A percentile compares a stretch with the other conserved stretches of the same genome.
These are phyloP conservation scores for Bos javanicus DNA, from an alignment of 2,113 vertebrate genomes.

Conservation along the genomic window DNA sequence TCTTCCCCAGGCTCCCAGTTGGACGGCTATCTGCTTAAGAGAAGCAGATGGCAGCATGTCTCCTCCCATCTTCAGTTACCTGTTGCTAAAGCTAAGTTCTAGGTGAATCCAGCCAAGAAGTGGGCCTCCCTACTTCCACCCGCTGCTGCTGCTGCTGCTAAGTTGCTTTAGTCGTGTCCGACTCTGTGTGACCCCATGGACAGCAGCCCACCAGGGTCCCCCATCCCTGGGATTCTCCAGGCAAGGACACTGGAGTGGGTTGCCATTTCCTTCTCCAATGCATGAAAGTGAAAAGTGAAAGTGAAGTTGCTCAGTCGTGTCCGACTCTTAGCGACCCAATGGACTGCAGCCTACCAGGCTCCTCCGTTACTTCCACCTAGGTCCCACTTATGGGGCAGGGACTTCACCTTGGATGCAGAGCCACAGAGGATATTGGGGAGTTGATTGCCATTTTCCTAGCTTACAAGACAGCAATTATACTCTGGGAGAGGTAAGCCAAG, in stretches of 20 bases:
- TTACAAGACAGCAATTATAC: background rate
- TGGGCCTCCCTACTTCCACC: background rate
- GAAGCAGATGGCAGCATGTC: background rate
- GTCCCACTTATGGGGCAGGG: background rate
- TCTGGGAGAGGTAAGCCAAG: background rate
- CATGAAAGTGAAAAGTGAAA: too few relatives aligned
- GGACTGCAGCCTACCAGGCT: too few relatives aligned
- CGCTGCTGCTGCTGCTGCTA: too few relatives aligned
- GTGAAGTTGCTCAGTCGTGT: too few relatives aligned
- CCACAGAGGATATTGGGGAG: background rate
- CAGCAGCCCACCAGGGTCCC: too few relatives aligned
- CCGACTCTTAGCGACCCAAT: rapidly evolving
- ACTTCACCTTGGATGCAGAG: background rate
- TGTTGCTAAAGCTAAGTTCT: background rate
- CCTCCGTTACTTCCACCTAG: background rate
- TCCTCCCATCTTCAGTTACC: background rate
- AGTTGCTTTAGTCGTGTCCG: too few relatives aligned
- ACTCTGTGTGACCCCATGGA: too few relatives aligned
- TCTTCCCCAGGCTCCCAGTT: background rate
- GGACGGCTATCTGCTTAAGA: background rate
- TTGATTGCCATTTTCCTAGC: background rate
- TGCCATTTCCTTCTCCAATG: too few relatives aligned
- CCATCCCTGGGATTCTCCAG: too few relatives aligned
- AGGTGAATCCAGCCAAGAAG: background rate
- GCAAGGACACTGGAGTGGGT: too few relatives aligned